A percentile compares a stretch with the other conserved stretches of the same genome.
Conservation (phyloP, 2,888 invertebrate genomes). For the Malacosoma neustria region DNA sequence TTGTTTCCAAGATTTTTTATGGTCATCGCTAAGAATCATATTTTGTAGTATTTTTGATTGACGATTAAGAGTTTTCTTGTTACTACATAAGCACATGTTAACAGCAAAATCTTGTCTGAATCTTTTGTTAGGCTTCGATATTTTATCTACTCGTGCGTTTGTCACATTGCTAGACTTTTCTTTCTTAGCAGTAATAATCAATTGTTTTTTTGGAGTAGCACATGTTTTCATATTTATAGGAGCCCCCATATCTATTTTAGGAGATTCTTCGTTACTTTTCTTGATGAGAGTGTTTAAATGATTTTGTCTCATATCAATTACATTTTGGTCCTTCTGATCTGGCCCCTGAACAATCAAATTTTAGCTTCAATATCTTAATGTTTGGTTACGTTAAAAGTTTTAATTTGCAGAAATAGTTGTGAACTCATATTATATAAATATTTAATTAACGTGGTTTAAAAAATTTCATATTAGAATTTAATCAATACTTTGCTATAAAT, state of each 20-base stretch:
- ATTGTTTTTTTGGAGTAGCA: conserved; percentile 4
- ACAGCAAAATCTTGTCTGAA: conserved; percentile 37
- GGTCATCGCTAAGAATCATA: background rate
- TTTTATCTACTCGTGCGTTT: conserved; percentile 10
- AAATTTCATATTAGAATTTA: too few relatives aligned
- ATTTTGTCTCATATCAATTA: background rate
- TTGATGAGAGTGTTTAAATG: background rate
- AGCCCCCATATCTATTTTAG: background rate
- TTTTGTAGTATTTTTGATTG: conserved; percentile 4
- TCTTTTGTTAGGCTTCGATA: conserved; percentile 11
- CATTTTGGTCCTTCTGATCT: too few relatives aligned
- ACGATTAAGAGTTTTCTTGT: conserved; percentile 22
- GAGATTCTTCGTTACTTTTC: background rate
- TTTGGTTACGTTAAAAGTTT: background rate
- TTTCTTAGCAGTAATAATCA: conserved; percentile 7
- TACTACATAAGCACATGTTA: conserved; percentile 46
- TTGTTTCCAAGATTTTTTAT: conserved; percentile 12
- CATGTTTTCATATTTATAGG: background rate
- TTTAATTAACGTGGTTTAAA: too few relatives aligned
- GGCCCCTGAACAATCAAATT: too few relatives aligned
- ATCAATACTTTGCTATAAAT: too few relatives aligned
- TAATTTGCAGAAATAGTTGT: too few relatives aligned
- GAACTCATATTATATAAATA: background rate
- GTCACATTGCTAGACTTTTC: background rate
- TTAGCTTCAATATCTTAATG: background rate